phyloP scores from a whole-genome alignment of 2,797 vertebrate species.

The Crocidura indochinensis region DNA sequence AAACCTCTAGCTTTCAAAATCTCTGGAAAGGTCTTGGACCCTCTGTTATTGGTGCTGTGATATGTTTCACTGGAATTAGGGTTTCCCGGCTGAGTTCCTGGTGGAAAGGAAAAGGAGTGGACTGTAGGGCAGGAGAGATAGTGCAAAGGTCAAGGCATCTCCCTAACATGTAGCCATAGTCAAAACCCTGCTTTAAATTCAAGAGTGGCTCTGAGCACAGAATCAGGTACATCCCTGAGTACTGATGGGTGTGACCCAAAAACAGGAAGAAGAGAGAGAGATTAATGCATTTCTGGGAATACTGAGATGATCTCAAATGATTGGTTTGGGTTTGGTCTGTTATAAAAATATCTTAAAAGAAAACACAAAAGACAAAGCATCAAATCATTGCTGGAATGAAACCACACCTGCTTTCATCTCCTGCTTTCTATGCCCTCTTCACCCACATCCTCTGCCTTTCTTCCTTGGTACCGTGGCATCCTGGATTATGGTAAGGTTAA shows the following conservation, averaged over 20 bases:
- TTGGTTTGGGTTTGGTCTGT: not conserved
- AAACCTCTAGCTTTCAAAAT: not conserved
- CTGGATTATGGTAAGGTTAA: not conserved
- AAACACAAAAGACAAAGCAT: slow-evolving; percentile 11
- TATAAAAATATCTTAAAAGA: slow-evolving; percentile 10
- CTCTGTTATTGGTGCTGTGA: not conserved
- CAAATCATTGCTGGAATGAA: not conserved
- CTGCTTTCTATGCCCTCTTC: not conserved
- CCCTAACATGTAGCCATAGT: too few relatives aligned
- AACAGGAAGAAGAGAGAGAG: not conserved
- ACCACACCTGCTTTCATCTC: not conserved
- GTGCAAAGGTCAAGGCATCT: too few relatives aligned
- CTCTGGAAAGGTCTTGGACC: not conserved
- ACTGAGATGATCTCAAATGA: not conserved
- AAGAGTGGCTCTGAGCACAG: too few relatives aligned
- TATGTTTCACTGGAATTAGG: not conserved
- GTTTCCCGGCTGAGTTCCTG: not conserved
- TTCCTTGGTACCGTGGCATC: not conserved
- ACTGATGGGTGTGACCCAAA: too few relatives aligned
- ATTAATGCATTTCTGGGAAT: not conserved
- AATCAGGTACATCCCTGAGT: too few relatives aligned
- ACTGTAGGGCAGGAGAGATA: not conserved
- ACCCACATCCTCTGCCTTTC: not conserved
- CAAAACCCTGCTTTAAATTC: too few relatives aligned
- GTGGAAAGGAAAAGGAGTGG: not conserved